Evolutionary conservation across 2,797 vertebrate species (phyloP).

Genomic region (Myotis planiceps): DNA sequence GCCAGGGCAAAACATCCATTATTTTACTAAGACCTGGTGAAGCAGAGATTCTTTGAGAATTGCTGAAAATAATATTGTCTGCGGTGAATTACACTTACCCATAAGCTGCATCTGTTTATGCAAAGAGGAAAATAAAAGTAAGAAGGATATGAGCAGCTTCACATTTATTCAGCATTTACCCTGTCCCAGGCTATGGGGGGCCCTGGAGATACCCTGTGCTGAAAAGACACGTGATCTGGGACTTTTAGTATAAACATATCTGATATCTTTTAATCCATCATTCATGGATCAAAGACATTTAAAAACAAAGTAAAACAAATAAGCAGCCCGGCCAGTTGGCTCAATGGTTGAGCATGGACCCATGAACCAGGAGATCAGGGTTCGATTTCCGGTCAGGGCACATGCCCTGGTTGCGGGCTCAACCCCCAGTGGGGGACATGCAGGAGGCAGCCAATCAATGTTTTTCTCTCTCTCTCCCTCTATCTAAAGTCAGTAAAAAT

Average conservation of each 20-base stretch:
- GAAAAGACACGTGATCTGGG: not conserved
- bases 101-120: not conserved
- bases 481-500: too few relatives aligned
- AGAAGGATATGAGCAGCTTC: not conserved
- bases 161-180: not conserved
- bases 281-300: not conserved
- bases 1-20: not conserved
- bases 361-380: too few relatives aligned
- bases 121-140: not conserved
- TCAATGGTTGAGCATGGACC: too few relatives aligned
- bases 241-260: not conserved
- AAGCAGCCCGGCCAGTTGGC: too few relatives aligned
- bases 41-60: not conserved
- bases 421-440: too few relatives aligned
- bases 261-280: not conserved
- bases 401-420: too few relatives aligned
- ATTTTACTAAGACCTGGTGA: not conserved
- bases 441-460: too few relatives aligned
- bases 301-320: not conserved
- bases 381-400: too few relatives aligned
- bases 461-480: too few relatives aligned
- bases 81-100: not conserved
- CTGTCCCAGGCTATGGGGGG: not conserved
- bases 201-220: not conserved
- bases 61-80: not conserved